Evolutionary conservation across 2,888 invertebrate species (phyloP), one percentile per base, ranked within the genome.

Genomic region (Sinopyrophorus schimmeli): DNA sequence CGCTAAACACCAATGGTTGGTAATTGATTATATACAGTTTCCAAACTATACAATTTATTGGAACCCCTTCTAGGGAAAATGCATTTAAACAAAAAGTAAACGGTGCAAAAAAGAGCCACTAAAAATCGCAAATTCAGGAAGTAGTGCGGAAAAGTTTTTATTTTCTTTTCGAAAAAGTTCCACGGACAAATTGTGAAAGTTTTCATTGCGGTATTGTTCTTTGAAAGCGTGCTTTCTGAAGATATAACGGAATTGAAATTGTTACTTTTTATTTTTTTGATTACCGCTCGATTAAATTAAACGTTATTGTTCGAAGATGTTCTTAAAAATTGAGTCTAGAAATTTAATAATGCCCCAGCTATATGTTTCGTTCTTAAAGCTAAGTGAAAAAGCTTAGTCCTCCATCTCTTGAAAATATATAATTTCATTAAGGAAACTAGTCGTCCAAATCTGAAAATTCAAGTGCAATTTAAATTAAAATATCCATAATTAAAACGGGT

Each of bases 141-240:
- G 42, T 42, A 41, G 35, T 41, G 41, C 30, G 12, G 34, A 20
- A n/a, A 44, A 49, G 31, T 38, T 43, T 49, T 49, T 49, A 34
- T 49, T 49, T 49, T 49, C 30, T 34, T 49, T 43, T 18, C 32
- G 10, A 10, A 21, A 44, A 49, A 31, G 27, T 49, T 49, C 39
- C 23, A 43, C 49, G 44, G 49, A 49, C 49, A 49, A 49, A 49
- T 49, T 49, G 49, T 49, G 24, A 49, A 49, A 49, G 49, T 49
- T 49, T 49, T 49, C 49, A 49, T 49, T 49, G 49, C 43, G 49
- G 43, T 49, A 49, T 49, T 49, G 49, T 49, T 49, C 49, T 49
- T 49, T 49, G 43, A 49, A 49, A 17, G 49, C 37, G 43, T 43
- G 32, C 43, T 49, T 26, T 43, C 14, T 16, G 12, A 42, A 30